These are phyloP conservation scores for Psephotus haematonotus DNA, from an alignment of 2,113 vertebrate species.

Conservation along the genomic window DNA sequence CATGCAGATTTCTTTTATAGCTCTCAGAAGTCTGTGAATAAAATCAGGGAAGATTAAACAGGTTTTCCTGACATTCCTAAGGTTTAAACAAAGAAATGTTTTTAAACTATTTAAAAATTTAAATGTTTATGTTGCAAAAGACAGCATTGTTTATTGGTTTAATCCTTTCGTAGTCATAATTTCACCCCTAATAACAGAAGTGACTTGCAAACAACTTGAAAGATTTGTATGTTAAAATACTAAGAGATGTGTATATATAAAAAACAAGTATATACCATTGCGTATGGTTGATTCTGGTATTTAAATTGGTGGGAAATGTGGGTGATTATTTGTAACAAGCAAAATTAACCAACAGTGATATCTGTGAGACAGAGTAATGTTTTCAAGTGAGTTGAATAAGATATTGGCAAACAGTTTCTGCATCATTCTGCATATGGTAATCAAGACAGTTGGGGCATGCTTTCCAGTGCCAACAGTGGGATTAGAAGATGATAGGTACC, in stretches of 20 bases:
- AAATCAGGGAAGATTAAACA: neutral
- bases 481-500: neutral
- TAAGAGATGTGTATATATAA: neutral
- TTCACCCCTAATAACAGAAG: neutral
- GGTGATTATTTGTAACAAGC: neutral
- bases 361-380: neutral
- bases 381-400: neutral
- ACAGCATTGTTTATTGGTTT: neutral
- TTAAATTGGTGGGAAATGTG: neutral
- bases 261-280: neutral
- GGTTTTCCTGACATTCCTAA: neutral
- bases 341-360: neutral
- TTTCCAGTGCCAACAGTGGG: neutral
- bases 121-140: neutral
- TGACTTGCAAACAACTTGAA: neutral
- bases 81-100: neutral
- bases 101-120: neutral
- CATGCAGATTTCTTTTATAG: neutral
- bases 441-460: conserved; percentile 23
- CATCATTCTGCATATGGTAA: neutral
- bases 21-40: neutral
- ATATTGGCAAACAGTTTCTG: conserved; percentile 35
- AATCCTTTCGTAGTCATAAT: neutral
- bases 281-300: neutral
- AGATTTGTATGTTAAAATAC: neutral